Evolutionary conservation across 2,113 vertebrate species (phyloP), one percentile per base, ranked within the genome.

Genomic region (Melozone crissalis): DNA sequence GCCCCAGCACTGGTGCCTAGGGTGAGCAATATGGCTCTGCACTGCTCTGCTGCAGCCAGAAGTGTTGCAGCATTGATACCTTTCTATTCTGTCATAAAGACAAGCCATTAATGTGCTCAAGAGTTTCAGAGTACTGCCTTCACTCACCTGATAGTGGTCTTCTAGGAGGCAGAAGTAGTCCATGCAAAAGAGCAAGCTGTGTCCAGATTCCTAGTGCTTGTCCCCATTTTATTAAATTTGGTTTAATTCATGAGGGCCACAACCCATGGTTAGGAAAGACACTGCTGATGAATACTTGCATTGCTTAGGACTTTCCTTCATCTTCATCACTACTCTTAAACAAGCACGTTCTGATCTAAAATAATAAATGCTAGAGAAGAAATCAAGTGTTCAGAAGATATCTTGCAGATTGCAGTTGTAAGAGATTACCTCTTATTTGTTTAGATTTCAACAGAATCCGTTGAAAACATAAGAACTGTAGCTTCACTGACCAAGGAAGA

Each of bases 361-460:
- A 35, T 28, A 59, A 63, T 22, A 87, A 78, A 57, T 37, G 9
- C 27, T 74, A 63, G 15, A 75, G 44, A 77, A 66, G 23, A 80
- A 22, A 37, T 46, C 1, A 5, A 41, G 17, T 31, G 11, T 79
- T 89, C 47, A 66, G 28, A 44, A 75, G 22, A 6, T 31, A 30
- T 2, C 7, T 35, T 73, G 58, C 18, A 59, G 21, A 37, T 37
- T 71, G 8, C 35, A 37, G 6, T 77, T 74, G 13, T 57, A 83
- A 90, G 39, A 14, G 17, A n/a, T 87, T 84, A 26, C 5, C 14
- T 77, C 15, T 61, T 51, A 13, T 23, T 66, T 87, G 23, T 93
- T 90, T 95, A 98, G 97, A 97, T 98, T 97, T 98, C 97, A 82
- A 96, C 78, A 80, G 92, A 97, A 95, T 78, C 95, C 13, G 93